Conservation (phyloP, 2,113 vertebrate species). For the Morone saxatilis region DNA sequence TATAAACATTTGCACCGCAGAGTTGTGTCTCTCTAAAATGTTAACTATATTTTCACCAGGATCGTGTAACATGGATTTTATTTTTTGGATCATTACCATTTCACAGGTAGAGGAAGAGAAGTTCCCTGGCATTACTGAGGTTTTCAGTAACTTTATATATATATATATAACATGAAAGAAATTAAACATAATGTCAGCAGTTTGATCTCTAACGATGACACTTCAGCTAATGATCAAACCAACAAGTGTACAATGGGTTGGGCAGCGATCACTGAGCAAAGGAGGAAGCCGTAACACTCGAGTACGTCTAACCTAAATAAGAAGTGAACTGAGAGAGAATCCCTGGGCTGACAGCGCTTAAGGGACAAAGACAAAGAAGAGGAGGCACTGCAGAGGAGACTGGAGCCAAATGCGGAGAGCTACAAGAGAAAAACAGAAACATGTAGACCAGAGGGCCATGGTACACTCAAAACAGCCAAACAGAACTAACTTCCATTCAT, state of each 20-base stretch:
- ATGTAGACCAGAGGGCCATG: neutral
- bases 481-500: neutral
- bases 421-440: slow-evolving; percentile 1
- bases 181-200: neutral
- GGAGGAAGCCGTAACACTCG: slow-evolving; percentile 55
- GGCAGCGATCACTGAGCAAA: slow-evolving; percentile 26
- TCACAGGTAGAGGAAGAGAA: neutral
- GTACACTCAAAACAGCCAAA: neutral
- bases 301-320: slow-evolving; percentile 77
- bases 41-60: neutral
- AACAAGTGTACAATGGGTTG: slow-evolving; percentile 21
- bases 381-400: slow-evolving; percentile 7
- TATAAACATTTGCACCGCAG: neutral
- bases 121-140: neutral
- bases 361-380: slow-evolving; percentile 36
- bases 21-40: neutral
- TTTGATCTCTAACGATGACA: neutral
- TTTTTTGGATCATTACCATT: neutral
- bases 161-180: neutral
- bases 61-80: neutral
- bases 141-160: neutral
- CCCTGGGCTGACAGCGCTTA: slow-evolving; percentile 47
- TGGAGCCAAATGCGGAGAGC: slow-evolving; percentile 22
- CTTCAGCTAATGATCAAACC: neutral
- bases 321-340: slow-evolving; percentile 76